Conservation (phyloP, 2,797 vertebrate species). For the Notamacropus eugenii region DNA sequence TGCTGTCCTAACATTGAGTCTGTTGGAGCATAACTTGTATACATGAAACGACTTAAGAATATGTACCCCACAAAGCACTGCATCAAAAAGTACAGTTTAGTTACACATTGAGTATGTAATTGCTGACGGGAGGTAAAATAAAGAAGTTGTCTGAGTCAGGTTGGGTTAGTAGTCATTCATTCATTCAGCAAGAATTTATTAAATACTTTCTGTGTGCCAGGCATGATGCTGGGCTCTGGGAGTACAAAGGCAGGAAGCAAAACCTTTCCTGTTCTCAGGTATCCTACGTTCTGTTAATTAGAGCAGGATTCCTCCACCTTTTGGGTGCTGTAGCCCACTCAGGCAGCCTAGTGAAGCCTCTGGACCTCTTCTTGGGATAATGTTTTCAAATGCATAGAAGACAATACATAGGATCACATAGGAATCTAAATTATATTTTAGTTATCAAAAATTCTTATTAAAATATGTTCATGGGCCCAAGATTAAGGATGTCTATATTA, state of each 20-base stretch:
- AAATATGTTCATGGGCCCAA: not conserved
- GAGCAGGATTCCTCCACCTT: not conserved
- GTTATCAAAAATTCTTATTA: not conserved
- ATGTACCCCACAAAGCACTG: not conserved
- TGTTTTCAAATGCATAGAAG: not conserved
- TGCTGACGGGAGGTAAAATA: not conserved
- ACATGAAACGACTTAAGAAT: constrained; percentile 3
- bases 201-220: not conserved
- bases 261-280: not conserved
- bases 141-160: not conserved
- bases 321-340: not conserved
- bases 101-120: not conserved
- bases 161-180: not conserved
- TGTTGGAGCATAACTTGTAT: not conserved
- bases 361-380: not conserved
- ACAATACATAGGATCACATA: not conserved
- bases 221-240: not conserved
- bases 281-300: not conserved
- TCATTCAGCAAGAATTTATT: not conserved
- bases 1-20: not conserved
- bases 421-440: not conserved
- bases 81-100: constrained; percentile 1
- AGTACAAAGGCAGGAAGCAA: not conserved
- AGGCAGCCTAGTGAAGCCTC: not conserved
- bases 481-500: not conserved